phyloP scores from a whole-genome alignment of 2,888 invertebrate genomes.

The Junonia oenone region DNA sequence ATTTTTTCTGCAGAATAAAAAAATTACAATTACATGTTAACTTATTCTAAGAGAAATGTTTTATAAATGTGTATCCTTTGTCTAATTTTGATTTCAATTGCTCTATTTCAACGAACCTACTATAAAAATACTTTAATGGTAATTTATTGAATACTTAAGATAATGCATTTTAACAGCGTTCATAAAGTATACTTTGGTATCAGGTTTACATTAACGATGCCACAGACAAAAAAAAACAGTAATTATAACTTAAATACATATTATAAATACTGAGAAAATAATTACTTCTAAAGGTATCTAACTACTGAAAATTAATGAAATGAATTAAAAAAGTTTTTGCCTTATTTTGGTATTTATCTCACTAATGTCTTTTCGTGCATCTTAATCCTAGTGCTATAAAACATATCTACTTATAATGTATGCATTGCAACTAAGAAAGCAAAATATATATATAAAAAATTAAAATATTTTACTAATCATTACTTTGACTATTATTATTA shows the following conservation, averaged over 20 bases:
- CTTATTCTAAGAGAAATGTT: neutral
- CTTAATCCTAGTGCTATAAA: constrained; percentile 25
- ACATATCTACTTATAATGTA: constrained; percentile 20
- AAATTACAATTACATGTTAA: neutral
- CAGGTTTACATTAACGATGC: neutral
- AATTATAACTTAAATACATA: neutral
- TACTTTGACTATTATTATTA: too few species aligned
- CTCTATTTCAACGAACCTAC: neutral
- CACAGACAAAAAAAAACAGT: neutral
- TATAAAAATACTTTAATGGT: constrained; percentile 10
- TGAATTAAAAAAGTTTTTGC: constrained; percentile 6
- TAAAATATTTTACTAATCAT: too few species aligned
- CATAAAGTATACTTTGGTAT: constrained; percentile 1
- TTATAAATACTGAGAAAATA: neutral
- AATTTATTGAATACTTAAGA: neutral
- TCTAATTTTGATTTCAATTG: constrained; percentile 2
- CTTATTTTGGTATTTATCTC: constrained; percentile 45
- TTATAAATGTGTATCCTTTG: neutral
- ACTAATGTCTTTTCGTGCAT: constrained; percentile 72
- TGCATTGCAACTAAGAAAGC: neutral
- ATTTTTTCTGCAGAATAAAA: neutral
- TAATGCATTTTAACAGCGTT: neutral
- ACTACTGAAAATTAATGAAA: neutral
- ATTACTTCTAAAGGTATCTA: neutral
- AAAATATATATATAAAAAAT: neutral